Percentiles rank a stretch among this genome's conserved stretches.
These are phyloP conservation scores for Felis catus DNA, from an alignment of 2,113 vertebrate genomes.

Conservation along the genomic window DNA sequence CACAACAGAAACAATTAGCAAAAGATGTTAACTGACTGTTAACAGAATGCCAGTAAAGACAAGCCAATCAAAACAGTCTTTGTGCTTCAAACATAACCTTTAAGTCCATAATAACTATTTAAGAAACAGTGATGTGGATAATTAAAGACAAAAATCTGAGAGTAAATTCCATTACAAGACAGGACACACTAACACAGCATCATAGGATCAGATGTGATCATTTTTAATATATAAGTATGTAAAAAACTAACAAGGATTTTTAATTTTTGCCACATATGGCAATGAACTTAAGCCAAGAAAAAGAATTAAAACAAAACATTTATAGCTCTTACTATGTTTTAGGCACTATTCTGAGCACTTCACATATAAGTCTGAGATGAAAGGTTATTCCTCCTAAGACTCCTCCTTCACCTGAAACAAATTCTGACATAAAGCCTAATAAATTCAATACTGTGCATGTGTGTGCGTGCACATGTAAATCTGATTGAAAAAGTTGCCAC, in stretches of 20 bases:
- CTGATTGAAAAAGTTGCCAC: neutral
- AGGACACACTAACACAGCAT: neutral
- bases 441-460: neutral
- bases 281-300: neutral
- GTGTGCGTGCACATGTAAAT: neutral
- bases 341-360: neutral
- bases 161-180: neutral
- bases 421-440: neutral
- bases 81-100: neutral
- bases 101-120: neutral
- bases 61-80: neutral
- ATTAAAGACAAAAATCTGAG: neutral
- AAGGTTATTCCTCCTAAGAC: neutral
- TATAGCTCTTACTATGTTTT: neutral
- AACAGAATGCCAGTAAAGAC: neutral
- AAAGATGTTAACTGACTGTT: neutral
- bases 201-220: neutral
- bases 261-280: neutral
- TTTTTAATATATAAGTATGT: neutral
- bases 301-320: neutral
- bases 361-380: neutral
- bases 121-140: neutral
- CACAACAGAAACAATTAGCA: neutral
- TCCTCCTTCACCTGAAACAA: neutral
- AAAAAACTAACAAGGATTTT: neutral